phyloP scores from a whole-genome alignment of 2,888 invertebrate genomes.

The Melangyna quadrimaculata region DNA sequence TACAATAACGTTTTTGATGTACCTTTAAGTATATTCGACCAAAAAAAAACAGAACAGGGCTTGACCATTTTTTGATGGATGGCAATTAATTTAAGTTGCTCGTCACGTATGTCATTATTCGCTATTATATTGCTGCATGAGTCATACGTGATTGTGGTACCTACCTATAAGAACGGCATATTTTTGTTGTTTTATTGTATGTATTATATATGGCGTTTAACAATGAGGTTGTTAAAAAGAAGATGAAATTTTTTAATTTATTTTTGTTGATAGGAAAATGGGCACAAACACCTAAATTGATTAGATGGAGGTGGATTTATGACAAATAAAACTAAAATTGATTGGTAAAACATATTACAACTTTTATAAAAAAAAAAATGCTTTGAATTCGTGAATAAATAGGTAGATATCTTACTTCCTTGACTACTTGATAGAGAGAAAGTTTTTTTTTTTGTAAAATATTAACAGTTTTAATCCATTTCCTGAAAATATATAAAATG shows the following conservation, averaged over 20 bases:
- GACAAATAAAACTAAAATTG: not conserved
- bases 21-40: not conserved
- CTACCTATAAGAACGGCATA: not conserved
- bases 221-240: slow-evolving; percentile 53
- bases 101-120: slow-evolving; percentile 70
- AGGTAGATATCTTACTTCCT: too few species aligned
- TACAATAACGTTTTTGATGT: not conserved
- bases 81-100: slow-evolving; percentile 63
- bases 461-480: not conserved
- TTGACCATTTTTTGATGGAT: slow-evolving; percentile 61
- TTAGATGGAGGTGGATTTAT: slow-evolving; percentile 44
- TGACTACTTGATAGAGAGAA: too few species aligned
- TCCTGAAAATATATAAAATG: too few species aligned
- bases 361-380: not conserved
- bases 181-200: slow-evolving; percentile 47
- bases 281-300: slow-evolving; percentile 28
- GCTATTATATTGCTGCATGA: slow-evolving; percentile 64
- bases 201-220: too few species aligned
- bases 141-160: slow-evolving; percentile 51
- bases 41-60: not conserved
- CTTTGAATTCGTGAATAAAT: not conserved
- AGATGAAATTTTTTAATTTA: slow-evolving; percentile 1
- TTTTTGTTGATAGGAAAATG: not conserved
- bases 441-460: not conserved
- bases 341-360: not conserved